Conservation (phyloP, 2,113 vertebrate genomes). For the Elephas maximus region DNA sequence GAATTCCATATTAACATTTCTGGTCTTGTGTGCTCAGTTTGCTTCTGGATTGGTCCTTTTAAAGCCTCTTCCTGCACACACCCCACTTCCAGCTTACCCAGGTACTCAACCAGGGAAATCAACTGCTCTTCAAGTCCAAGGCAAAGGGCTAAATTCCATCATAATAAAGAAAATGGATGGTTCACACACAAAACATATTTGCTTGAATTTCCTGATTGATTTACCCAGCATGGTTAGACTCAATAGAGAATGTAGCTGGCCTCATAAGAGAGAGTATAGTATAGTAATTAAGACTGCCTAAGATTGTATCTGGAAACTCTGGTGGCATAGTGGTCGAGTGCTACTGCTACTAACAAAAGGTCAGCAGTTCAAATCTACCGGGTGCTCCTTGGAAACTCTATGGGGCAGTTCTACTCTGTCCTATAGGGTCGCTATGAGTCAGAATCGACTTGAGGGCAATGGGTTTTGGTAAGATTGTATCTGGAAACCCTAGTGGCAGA, state of each 20-base stretch:
- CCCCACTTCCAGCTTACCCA: not conserved
- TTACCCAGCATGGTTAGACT: not conserved
- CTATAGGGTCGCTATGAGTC: too few species aligned
- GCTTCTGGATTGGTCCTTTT: not conserved
- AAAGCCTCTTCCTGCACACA: not conserved
- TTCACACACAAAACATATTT: not conserved
- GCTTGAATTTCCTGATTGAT: not conserved
- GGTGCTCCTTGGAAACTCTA: too few species aligned
- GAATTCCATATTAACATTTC: not conserved
- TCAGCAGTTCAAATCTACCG: too few species aligned
- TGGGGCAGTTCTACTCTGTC: too few species aligned
- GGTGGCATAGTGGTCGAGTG: too few species aligned
- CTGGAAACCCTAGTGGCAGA: too few species aligned
- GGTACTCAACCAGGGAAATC: not conserved
- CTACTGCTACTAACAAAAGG: too few species aligned
- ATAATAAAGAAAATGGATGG: slow-evolving; percentile 9
- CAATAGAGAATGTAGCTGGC: not conserved
- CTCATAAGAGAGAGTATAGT: not conserved
- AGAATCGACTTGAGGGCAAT: too few species aligned
- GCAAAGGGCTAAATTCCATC: not conserved
- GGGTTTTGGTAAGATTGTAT: too few species aligned
- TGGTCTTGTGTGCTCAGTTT: not conserved
- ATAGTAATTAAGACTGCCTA: not conserved
- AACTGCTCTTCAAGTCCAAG: not conserved
- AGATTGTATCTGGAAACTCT: not conserved